Conservation (phyloP, 1,140 invertebrate species). For the Lineus longissimus region DNA sequence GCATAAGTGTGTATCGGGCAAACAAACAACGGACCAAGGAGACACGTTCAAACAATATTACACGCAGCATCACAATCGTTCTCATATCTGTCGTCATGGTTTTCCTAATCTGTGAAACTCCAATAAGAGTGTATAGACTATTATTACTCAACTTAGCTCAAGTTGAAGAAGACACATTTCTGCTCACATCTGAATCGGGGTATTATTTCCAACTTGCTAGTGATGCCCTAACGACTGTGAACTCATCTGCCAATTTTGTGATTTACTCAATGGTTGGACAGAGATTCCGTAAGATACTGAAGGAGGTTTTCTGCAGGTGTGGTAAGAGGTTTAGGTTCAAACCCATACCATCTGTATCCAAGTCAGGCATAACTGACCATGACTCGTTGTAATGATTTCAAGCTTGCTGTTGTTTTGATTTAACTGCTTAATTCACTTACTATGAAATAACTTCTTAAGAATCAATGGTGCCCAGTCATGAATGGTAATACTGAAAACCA, state of each 20-base stretch:
- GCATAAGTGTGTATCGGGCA: not conserved
- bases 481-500: no score
- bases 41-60: not conserved
- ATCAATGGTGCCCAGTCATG: no score
- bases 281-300: not conserved
- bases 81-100: not conserved
- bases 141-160: not conserved
- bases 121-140: not conserved
- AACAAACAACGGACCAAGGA: not conserved
- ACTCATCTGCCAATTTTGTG: not conserved
- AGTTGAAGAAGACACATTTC: no score
- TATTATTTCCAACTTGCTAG: not conserved
- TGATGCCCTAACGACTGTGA: not conserved
- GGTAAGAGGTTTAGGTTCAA: no score
- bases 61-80: not conserved
- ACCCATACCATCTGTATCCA: no score
- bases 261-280: not conserved
- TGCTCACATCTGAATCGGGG: not conserved
- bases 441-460: no score
- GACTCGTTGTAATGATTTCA: no score
- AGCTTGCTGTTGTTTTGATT: no score
- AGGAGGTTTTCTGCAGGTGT: no score
- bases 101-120: slow-evolving; percentile 1
- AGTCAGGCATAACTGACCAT: no score
- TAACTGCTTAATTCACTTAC: no score